Evolutionary conservation across 1,140 invertebrate species (phyloP), one percentile per base, ranked within the genome.

Genomic region (Teleogryllus occipitalis): DNA sequence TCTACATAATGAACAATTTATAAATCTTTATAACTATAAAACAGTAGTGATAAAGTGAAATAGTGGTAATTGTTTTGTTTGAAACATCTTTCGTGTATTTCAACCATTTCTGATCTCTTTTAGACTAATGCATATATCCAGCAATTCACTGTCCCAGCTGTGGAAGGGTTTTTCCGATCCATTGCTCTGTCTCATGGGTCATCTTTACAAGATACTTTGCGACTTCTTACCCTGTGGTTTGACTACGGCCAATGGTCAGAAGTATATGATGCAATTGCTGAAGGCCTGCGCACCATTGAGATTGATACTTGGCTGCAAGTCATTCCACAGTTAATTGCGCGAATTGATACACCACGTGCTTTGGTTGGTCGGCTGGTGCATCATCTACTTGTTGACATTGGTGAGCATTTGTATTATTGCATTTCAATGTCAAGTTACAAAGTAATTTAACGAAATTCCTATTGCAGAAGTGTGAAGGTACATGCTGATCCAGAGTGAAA

Each of bases 281-380:
- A 98, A 82, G 97, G 97, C 0, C 94, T 99, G 74, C 92, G 95
- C 81, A 91, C 93, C 0, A 97, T 99, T 48, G 96, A 98, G 83
- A 97, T 99, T 80, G 97, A 99, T 83, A 99, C 97, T 14, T 99
- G 98, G 98, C 88, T 99, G 3, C 98, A 99, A 90, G 98, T 99
- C 0, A 99, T 99, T 82, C 98, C 98, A 0, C 98, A 99, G 86
- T 87, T 99, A 4, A 99, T 99, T 82, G 98, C 98, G 3, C 90
- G 98, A 76, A 98, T 99, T 81, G 98, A 99, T 84, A 98, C 97
- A 0, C 94, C 95, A 0, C 89, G 96, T 46, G 91, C 92, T 80
- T 85, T 97, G 75, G 97, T 99, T 0, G 94, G 94, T 0, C 91
- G 94, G 79, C 88, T 99, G 18, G 97, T 99, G 82, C 95, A 98